Percentiles rank a stretch among this genome's conserved stretches.
phyloP scores from a whole-genome alignment of 1,140 invertebrate genomes.

The Ostrea denselamellosa region DNA sequence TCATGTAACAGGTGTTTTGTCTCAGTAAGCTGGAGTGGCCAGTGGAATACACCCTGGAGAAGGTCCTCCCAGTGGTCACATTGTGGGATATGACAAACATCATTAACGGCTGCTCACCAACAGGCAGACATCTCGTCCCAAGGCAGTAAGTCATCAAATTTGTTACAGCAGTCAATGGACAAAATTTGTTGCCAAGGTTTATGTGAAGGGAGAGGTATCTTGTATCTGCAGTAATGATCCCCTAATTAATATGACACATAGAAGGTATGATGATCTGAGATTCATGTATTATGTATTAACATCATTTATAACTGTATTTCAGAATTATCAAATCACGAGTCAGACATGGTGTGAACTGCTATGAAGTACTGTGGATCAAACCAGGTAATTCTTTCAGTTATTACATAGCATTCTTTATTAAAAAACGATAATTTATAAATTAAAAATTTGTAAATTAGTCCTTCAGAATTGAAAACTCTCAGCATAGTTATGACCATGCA shows the following conservation, averaged over 20 bases:
- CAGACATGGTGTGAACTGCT: constrained; percentile 25
- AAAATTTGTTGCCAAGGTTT: no score
- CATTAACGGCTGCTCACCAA: not conserved
- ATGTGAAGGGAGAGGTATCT: no score
- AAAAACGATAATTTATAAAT: no score
- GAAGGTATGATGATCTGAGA: not conserved
- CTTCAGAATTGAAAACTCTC: no score
- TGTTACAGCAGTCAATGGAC: no score
- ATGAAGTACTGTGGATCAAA: constrained; percentile 10
- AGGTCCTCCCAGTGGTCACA: constrained; percentile 61
- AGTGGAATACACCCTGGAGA: constrained; percentile 58
- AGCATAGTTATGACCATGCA: no score
- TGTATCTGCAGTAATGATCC: no score
- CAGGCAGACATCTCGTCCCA: not conserved
- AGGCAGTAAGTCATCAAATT: not conserved
- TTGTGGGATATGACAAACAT: constrained; percentile 70
- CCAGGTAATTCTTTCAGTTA: not conserved
- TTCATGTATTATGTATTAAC: not conserved
- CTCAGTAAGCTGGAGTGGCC: constrained; percentile 62
- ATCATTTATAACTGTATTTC: not conserved
- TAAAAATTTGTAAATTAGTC: no score
- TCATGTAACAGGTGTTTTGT: constrained; percentile 52
- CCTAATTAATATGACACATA: no score
- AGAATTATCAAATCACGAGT: constrained; percentile 28
- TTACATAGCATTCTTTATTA: no score